Evolutionary conservation across 2,113 vertebrate genomes (phyloP), one percentile per base, ranked within the genome.

Genomic region (Chauna torquata): DNA sequence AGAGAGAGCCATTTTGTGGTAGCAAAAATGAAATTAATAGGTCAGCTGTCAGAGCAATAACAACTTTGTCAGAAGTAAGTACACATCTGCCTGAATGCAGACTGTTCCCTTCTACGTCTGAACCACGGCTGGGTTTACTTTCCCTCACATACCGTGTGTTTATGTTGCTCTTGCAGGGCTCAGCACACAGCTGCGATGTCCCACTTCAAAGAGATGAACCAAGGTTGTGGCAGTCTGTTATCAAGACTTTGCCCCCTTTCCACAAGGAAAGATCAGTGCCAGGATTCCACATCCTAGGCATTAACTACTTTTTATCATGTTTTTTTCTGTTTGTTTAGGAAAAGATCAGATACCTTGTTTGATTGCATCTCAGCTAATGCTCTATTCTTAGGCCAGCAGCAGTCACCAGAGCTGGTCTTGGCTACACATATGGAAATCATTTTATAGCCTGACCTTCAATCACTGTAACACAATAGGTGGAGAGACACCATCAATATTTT

Each of bases 371-470:
- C 52, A 52, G 78, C 57, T 75, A 81, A 86, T 55, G 47, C n/a
- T 55, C 66, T 57, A 32, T 40, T 64, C 55, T 6, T 30, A 92
- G 57, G 47, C 65, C 65, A 95, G 76, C 76, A 83, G 20, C 77
- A 78, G 72, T 65, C 90, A 44, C 62, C 69, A 93, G 61, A 90
- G 83, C 47, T 88, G 61, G 8, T 75, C 88, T 86, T 88, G 47
- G 68, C 77, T 75, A 47, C 14, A 27, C 30, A 27, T 5, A 78
- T 23, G 78, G 76, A 79, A 89, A 84, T 79, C 0, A 65, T 89
- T 94, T 82, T 45, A 8, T 71, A 87, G 80, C 20, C 88, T 94
- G 95, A 91, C 90, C 91, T 96, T 94, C 88, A 94, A 28, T 32
- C 44, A 13, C 72, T 78, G 88, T 64, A 90, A 91, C 82, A 95